These are phyloP conservation scores for Scolopax rusticola DNA, from an alignment of 2,797 vertebrate genomes.

Conservation along the genomic window DNA sequence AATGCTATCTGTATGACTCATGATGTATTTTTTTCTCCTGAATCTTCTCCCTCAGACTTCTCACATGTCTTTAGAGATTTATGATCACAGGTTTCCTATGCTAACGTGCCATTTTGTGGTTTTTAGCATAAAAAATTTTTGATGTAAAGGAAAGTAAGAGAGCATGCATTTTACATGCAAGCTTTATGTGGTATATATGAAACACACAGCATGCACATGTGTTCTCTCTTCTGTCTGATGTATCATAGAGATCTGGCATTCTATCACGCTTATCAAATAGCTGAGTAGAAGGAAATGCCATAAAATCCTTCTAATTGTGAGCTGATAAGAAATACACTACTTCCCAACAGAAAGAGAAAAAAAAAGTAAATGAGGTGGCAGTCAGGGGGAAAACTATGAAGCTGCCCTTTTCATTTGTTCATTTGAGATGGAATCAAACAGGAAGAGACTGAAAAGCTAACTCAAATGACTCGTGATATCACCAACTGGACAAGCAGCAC, in stretches of 20 bases:
- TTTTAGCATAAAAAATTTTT: background rate
- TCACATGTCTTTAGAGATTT: background rate
- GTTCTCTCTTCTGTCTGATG: background rate
- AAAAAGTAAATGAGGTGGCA: background rate
- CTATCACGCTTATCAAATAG: background rate
- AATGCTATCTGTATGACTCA: background rate
- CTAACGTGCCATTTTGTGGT: background rate
- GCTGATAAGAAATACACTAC: background rate
- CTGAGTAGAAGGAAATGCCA: background rate
- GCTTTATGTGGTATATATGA: background rate
- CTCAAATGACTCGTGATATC: background rate
- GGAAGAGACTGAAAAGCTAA: background rate
- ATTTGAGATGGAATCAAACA: background rate
- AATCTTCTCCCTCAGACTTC: background rate
- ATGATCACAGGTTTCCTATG: background rate
- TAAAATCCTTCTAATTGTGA: background rate
- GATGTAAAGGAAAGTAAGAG: background rate
- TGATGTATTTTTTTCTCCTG: accelerated
- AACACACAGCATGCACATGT: background rate
- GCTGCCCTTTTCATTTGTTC: background rate
- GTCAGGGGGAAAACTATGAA: background rate
- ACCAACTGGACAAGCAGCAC: background rate
- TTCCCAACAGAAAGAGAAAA: background rate
- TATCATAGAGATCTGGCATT: background rate
- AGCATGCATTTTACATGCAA: background rate